Conservation (phyloP, 2,797 vertebrate species). For the Rhinophrynus dorsalis region DNA sequence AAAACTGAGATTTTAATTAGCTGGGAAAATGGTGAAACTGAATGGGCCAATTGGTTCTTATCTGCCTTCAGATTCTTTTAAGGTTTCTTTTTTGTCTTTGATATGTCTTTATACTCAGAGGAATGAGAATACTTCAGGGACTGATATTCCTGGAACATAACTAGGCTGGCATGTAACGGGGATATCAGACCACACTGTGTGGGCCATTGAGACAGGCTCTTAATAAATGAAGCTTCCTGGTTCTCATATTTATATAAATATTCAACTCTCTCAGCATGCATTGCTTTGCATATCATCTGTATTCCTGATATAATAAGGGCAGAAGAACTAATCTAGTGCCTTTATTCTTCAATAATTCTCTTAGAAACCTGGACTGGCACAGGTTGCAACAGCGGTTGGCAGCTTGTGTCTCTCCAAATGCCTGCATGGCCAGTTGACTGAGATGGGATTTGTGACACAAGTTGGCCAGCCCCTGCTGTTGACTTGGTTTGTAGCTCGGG, state of each 20-base stretch:
- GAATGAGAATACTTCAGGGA: background rate
- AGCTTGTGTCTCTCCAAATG: no score
- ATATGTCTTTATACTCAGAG: background rate
- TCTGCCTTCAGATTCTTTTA: background rate
- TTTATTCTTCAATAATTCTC: constrained; percentile 12
- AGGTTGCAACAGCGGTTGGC: no score
- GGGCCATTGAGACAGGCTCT: constrained; percentile 19
- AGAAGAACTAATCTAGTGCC: constrained; percentile 36
- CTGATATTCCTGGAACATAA: background rate
- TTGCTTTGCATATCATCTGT: constrained; percentile 32
- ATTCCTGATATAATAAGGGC: constrained; percentile 49
- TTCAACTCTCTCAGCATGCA: constrained; percentile 22
- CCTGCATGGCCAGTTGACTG: no score
- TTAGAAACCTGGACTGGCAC: no score
- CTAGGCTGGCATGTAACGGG: constrained; percentile 3
- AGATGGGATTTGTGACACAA: no score
- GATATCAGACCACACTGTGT: background rate
- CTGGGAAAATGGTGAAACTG: no score
- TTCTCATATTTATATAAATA: constrained; percentile 36
- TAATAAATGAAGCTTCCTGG: constrained; percentile 18
- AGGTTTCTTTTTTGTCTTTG: background rate
- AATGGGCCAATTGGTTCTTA: no score
- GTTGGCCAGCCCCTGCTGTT: no score
- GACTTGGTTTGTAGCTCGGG: no score
- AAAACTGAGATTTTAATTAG: no score